phyloP scores from a whole-genome alignment of 2,797 vertebrate species.

The Cirrhinus molitorella region DNA sequence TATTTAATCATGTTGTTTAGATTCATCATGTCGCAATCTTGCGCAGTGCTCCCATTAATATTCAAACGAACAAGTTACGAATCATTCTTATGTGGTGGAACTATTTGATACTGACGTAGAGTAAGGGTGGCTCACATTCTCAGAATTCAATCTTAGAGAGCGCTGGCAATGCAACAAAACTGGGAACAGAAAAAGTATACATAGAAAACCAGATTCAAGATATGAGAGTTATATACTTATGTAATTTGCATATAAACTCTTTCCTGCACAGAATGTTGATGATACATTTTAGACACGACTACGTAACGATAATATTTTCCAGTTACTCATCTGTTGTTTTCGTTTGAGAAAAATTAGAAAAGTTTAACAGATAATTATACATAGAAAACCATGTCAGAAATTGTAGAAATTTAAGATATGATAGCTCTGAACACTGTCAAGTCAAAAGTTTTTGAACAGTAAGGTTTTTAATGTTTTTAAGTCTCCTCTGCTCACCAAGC shows the following conservation, averaged over 20 bases:
- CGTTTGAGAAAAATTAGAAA: neutral
- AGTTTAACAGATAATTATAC: neutral
- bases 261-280: neutral
- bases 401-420: neutral
- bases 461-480: no score
- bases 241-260: neutral
- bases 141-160: neutral
- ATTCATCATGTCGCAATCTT: conserved; percentile 23
- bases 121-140: neutral
- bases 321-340: neutral
- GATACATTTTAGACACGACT: neutral
- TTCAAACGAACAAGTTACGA: conserved; percentile 31
- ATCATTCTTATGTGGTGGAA: conserved; percentile 32
- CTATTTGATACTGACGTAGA: conserved; percentile 12
- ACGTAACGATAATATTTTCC: neutral
- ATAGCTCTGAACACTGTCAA: neutral
- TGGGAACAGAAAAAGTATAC: neutral
- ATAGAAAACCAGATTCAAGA: neutral
- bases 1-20: conserved; percentile 50
- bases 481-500: no score
- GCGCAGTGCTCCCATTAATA: conserved; percentile 28
- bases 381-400: neutral
- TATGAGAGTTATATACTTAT: neutral
- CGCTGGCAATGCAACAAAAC: neutral
- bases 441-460: no score